Conservation (phyloP, 1,140 invertebrate species). For the Hirudo medicinalis region DNA sequence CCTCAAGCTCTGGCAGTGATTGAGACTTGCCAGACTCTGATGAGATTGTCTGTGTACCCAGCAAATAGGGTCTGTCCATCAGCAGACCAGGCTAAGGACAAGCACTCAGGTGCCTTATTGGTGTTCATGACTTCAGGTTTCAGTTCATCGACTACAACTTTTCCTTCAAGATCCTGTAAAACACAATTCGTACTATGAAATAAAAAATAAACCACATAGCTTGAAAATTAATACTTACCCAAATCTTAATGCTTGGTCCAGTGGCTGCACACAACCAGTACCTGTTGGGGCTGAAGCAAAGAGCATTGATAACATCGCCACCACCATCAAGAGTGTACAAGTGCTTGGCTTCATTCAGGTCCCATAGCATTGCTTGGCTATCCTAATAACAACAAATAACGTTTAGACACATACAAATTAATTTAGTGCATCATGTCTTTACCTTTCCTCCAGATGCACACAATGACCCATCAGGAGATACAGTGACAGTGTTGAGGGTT, state of each 20-base stretch:
- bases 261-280: constrained; percentile 99
- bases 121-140: constrained; percentile 72
- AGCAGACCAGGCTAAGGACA: constrained; percentile 94
- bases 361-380: constrained; percentile 94
- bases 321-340: constrained; percentile 96
- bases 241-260: constrained; percentile 95
- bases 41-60: constrained; percentile 95
- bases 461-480: constrained; percentile 95
- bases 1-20: constrained; percentile 16
- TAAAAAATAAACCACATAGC: too few relatives aligned
- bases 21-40: constrained; percentile 85
- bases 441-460: constrained; percentile 97
- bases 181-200: too few relatives aligned
- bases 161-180: constrained; percentile 85
- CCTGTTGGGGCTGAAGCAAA: constrained; percentile 97
- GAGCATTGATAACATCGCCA: constrained; percentile 81
- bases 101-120: constrained; percentile 64
- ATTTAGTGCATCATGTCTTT: too few relatives aligned
- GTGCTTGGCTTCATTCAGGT: constrained; percentile 98
- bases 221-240: constrained; percentile 48
- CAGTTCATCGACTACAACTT: constrained; percentile 96
- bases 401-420: neutral
- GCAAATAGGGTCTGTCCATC: constrained; percentile 98
- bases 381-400: constrained; percentile 49
- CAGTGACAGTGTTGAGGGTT: constrained; percentile 95